These are phyloP conservation scores for Maconellicoccus hirsutus DNA, from an alignment of 1,140 invertebrate species.

Conservation along the genomic window DNA sequence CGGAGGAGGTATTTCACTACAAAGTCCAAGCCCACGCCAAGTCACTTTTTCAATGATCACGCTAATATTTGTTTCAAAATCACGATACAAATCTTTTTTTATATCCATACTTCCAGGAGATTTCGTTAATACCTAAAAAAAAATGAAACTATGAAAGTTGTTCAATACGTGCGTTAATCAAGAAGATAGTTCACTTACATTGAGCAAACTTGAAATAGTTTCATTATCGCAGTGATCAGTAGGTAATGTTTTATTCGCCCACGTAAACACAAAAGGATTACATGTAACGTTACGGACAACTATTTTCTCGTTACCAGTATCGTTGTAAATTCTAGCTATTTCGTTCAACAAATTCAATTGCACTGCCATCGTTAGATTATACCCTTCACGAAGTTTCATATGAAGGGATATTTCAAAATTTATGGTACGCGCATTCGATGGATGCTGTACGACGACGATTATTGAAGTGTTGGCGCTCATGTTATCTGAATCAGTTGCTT, in stretches of 20 bases:
- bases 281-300: background rate
- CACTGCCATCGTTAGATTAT: background rate
- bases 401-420: slow-evolving; percentile 14
- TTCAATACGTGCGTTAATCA: no score
- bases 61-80: background rate
- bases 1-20: background rate
- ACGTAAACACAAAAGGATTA: slow-evolving; percentile 4
- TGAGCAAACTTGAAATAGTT: background rate
- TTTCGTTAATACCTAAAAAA: background rate
- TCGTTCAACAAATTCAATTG: background rate
- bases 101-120: background rate
- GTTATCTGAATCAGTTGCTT: background rate
- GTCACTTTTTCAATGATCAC: background rate
- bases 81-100: background rate
- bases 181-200: background rate
- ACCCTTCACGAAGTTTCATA: background rate
- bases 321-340: background rate
- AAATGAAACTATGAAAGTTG: no score
- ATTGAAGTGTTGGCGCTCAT: background rate
- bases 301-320: background rate
- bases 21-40: background rate
- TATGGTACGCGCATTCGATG: background rate
- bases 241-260: background rate
- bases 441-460: background rate
- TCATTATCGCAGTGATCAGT: background rate